Conservation (phyloP, 2,113 vertebrate genomes). For the Acanthochromis polyacanthus region DNA sequence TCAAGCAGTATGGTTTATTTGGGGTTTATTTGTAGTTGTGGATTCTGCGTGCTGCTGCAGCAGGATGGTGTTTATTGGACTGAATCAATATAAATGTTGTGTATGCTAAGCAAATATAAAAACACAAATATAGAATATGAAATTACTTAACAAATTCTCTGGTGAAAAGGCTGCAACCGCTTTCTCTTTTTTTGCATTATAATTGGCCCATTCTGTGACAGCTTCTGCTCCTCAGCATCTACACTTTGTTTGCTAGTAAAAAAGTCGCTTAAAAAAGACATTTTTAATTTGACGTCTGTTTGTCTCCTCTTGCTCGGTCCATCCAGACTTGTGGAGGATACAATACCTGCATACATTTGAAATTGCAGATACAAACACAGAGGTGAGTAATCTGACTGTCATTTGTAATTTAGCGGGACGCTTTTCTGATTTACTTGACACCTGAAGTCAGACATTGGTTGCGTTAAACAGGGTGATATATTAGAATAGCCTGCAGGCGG, state of each 20-base stretch:
- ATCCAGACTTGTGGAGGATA: background rate
- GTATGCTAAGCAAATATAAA: too few species aligned
- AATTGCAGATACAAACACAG: background rate
- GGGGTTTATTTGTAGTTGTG: background rate
- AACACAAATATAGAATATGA: background rate
- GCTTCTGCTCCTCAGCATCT: too few species aligned
- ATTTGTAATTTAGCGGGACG: background rate
- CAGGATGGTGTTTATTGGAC: background rate
- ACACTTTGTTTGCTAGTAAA: background rate
- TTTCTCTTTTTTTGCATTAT: background rate
- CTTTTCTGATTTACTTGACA: slow-evolving; percentile 25
- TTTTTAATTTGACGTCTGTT: background rate
- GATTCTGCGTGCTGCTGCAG: background rate
- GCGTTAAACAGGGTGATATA: slow-evolving; percentile 3
- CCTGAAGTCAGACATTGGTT: slow-evolving; percentile 1
- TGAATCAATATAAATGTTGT: background rate
- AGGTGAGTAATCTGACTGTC: slow-evolving; percentile 9
- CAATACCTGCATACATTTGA: background rate
- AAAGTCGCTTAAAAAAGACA: slow-evolving; percentile 3
- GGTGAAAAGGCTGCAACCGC: background rate
- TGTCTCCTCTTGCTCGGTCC: background rate
- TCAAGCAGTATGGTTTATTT: background rate
- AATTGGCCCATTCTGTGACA: background rate
- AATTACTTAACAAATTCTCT: background rate
- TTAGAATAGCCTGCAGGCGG: slow-evolving; percentile 19